These are phyloP conservation scores for Drosophila virilis DNA, from an alignment of 1,140 invertebrate species.

Conservation along the genomic window DNA sequence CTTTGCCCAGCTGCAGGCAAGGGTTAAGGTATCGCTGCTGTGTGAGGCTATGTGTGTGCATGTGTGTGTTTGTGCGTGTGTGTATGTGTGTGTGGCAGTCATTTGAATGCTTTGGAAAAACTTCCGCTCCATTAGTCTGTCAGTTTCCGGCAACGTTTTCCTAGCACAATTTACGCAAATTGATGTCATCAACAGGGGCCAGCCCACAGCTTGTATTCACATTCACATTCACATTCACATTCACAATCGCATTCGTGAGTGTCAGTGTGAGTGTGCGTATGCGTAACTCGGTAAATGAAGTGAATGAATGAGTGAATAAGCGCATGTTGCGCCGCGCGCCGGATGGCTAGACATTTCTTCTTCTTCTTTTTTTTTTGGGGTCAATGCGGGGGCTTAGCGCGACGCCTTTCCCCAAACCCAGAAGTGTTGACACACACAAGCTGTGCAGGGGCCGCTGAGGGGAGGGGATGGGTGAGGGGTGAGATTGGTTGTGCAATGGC, in stretches of 20 bases:
- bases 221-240: slow-evolving; percentile 18
- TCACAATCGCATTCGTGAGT: background rate
- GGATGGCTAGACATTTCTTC: slow-evolving; percentile 59
- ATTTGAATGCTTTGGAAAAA: slow-evolving; percentile 82
- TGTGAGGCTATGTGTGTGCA: too few relatives aligned
- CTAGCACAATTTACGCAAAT: slow-evolving; percentile 83
- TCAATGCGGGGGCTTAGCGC: slow-evolving; percentile 46
- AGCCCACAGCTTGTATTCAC: slow-evolving; percentile 34
- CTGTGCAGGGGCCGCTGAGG: background rate
- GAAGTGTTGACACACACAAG: slow-evolving; percentile 62
- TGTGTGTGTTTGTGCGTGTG: background rate
- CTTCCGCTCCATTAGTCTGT: slow-evolving; percentile 82
- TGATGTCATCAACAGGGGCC: slow-evolving; percentile 76
- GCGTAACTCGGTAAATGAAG: slow-evolving; percentile 80
- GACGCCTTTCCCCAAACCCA: slow-evolving; percentile 4
- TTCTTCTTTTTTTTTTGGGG: slow-evolving; percentile 38
- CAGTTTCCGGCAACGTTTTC: slow-evolving; percentile 81
- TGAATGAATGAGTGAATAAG: slow-evolving; percentile 73
- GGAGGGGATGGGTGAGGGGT: background rate
- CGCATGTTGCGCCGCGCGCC: slow-evolving; percentile 65
- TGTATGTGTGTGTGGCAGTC: slow-evolving; percentile 39
- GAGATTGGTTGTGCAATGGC: background rate
- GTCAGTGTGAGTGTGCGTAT: slow-evolving; percentile 43
- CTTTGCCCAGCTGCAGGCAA: slow-evolving; percentile 16
- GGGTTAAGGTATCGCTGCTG: background rate